Conservation (phyloP, 2,888 invertebrate species). For the Gnatocerus cornutus region DNA sequence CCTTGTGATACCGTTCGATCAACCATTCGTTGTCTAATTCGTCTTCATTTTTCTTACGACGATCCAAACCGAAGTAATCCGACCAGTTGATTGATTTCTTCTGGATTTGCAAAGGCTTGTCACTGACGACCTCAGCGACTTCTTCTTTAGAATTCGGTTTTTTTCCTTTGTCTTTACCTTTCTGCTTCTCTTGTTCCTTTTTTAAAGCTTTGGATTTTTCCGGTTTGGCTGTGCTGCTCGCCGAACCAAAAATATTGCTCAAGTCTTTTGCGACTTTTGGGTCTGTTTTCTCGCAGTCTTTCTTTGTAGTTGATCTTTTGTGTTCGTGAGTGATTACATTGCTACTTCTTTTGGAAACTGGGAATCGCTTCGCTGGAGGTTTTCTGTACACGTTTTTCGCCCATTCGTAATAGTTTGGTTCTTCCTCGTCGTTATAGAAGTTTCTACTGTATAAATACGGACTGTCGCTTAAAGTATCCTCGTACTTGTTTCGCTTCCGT, state of each 20-base stretch:
- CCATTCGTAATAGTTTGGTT: conserved; percentile 46
- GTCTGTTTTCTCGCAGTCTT: conserved; percentile 74
- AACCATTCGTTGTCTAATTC: conserved; percentile 75
- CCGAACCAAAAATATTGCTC: conserved; percentile 78
- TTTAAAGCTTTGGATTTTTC: conserved; percentile 51
- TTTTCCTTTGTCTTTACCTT: conserved; percentile 51
- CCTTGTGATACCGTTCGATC: conserved; percentile 75
- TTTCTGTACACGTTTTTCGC: conserved; percentile 55
- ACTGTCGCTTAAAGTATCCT: conserved; percentile 52
- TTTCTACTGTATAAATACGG: conserved; percentile 53
- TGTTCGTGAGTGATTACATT: conserved; percentile 58
- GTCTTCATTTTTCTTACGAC: conserved; percentile 79
- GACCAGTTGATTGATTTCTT: conserved; percentile 92
- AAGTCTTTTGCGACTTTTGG: conserved; percentile 81
- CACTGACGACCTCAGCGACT: conserved; percentile 64
- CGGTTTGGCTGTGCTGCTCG: conserved; percentile 55
- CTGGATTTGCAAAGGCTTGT: conserved; percentile 73
- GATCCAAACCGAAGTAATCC: conserved; percentile 89
- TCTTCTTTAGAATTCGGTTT: conserved; percentile 67
- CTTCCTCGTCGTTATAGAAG: conserved; percentile 57
- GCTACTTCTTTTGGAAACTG: conserved; percentile 79
- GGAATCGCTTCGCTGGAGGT: conserved; percentile 74
- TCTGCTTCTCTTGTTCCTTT: conserved; percentile 50
- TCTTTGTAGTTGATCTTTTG: conserved; percentile 62
- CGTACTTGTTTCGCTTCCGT: conserved; percentile 61